Evolutionary conservation across 2,888 invertebrate species (phyloP).

Genomic region (Diploptera punctata): DNA sequence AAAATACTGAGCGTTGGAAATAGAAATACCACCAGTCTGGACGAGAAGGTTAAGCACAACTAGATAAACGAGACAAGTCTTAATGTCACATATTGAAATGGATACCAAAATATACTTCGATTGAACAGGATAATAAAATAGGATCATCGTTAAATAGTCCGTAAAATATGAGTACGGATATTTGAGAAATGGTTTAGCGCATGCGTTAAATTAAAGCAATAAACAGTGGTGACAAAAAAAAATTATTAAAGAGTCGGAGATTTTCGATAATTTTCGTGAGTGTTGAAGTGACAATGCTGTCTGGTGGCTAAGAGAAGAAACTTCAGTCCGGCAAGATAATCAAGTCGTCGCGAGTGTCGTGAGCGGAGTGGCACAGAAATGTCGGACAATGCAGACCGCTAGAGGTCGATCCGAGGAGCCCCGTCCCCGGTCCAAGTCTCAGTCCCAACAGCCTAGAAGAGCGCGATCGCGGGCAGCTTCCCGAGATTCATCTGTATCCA

Average conservation of each 20-base stretch:
- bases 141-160: no score
- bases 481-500: conserved; percentile 68
- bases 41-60: no score
- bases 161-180: no score
- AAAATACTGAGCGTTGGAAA: no score
- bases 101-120: no score
- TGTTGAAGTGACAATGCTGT: conserved; percentile 56
- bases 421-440: neutral
- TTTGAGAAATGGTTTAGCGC: no score
- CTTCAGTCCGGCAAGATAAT: neutral
- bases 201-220: neutral
- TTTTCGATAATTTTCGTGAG: conserved; percentile 15
- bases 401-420: conserved; percentile 35
- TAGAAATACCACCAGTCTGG: no score
- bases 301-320: conserved; percentile 59
- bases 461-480: conserved; percentile 51
- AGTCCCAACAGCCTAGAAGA: conserved; percentile 6
- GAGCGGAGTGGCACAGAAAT: neutral
- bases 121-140: no score
- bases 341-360: conserved; percentile 7
- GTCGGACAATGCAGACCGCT: conserved; percentile 16
- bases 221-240: neutral
- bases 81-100: no score
- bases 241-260: conserved; percentile 13
- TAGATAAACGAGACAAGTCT: no score